A percentile compares a stretch with the other conserved stretches of the same genome.
Evolutionary conservation across 2,113 vertebrate genomes (phyloP).

Genomic region (Zapus hudsonius): DNA sequence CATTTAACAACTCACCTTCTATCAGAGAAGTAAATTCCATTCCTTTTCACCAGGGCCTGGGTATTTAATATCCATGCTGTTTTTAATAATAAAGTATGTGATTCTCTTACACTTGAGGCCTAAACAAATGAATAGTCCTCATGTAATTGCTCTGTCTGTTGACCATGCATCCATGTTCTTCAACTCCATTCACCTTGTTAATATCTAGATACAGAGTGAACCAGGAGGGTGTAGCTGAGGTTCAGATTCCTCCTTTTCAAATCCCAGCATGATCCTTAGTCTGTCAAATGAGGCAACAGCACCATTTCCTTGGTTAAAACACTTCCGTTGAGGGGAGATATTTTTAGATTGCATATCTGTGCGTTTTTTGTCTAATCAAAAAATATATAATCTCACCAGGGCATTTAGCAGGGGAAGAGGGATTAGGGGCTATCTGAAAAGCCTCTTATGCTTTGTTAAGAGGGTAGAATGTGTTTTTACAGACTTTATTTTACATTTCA

Average conservation of each 20-base stretch:
- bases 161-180: not conserved
- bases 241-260: constrained; percentile 80
- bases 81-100: constrained; percentile 67
- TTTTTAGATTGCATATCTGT: constrained; percentile 82
- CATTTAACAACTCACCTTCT: constrained; percentile 63
- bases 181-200: constrained; percentile 62
- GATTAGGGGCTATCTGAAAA: constrained; percentile 83
- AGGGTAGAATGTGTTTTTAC: constrained; percentile 71
- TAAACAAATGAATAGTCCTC: constrained; percentile 67
- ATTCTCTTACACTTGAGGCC: constrained; percentile 48
- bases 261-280: constrained; percentile 81
- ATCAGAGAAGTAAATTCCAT: constrained; percentile 49
- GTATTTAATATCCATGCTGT: constrained; percentile 64
- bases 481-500: constrained; percentile 82
- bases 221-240: constrained; percentile 78
- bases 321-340: constrained; percentile 80
- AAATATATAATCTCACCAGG: constrained; percentile 82
- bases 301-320: constrained; percentile 85
- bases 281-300: constrained; percentile 85
- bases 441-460: constrained; percentile 82
- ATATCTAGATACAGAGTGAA: constrained; percentile 70
- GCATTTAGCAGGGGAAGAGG: constrained; percentile 83
- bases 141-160: constrained; percentile 62
- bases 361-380: constrained; percentile 83
- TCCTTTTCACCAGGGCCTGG: constrained; percentile 30